A percentile compares a stretch with the other conserved stretches of the same genome.
Evolutionary conservation across 2,888 invertebrate species (phyloP).

Genomic region (Idaea biselata): DNA sequence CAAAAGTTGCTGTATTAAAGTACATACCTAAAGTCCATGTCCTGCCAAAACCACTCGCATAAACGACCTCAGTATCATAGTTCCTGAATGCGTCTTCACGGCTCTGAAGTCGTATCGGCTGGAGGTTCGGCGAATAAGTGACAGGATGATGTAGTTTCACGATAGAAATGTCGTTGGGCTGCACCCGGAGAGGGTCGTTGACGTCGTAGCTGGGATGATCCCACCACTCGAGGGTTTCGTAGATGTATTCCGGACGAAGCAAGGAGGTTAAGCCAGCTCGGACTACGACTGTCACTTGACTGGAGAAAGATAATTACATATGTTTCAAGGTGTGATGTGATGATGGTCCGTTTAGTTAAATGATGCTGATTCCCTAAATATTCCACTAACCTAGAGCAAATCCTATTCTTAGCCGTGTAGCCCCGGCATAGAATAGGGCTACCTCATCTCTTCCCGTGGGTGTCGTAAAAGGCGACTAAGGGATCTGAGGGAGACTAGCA

Average conservation of each 20-base stretch:
- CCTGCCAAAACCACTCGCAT: slow-evolving; percentile 59
- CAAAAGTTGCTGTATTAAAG: not conserved
- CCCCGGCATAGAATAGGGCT: too few relatives aligned
- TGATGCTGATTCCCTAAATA: too few relatives aligned
- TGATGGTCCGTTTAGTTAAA: too few relatives aligned
- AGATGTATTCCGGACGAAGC: slow-evolving; percentile 34
- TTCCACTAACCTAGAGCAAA: too few relatives aligned
- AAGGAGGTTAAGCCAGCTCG: slow-evolving; percentile 50
- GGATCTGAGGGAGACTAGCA: too few relatives aligned
- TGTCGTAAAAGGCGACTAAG: too few relatives aligned
- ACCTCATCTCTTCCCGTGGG: too few relatives aligned
- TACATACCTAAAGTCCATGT: slow-evolving; percentile 55
- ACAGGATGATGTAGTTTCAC: slow-evolving; percentile 39
- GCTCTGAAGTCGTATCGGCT: slow-evolving; percentile 51
- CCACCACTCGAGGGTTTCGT: slow-evolving; percentile 50
- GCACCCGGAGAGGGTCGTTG: slow-evolving; percentile 37
- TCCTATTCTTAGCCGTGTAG: too few relatives aligned
- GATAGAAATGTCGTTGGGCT: slow-evolving; percentile 56
- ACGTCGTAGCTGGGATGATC: slow-evolving; percentile 54
- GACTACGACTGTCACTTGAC: slow-evolving; percentile 49
- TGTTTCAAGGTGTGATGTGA: not conserved
- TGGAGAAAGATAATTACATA: slow-evolving; percentile 23
- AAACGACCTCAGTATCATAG: slow-evolving; percentile 38
- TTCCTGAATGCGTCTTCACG: slow-evolving; percentile 44
- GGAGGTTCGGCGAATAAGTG: slow-evolving; percentile 44